A percentile compares a stretch with the other conserved stretches of the same genome.
Evolutionary conservation across 2,888 invertebrate genomes (phyloP).

Genomic region (Aplocera efformata): DNA sequence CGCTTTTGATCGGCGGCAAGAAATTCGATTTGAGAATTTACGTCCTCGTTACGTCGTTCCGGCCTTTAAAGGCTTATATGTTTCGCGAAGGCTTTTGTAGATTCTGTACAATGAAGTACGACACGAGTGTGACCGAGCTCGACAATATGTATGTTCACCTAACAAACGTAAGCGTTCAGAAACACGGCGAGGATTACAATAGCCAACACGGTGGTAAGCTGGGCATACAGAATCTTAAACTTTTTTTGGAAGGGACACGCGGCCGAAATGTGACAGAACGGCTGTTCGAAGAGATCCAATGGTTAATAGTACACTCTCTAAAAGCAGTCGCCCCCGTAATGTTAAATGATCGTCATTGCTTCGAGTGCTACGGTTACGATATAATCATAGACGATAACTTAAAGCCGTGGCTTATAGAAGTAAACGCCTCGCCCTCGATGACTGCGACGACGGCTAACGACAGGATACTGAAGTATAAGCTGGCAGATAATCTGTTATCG

Average conservation of each 20-base stretch:
- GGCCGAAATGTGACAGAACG: conserved; percentile 92
- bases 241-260: conserved; percentile 93
- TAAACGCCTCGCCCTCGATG: conserved; percentile 95
- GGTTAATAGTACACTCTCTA: conserved; percentile 94
- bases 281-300: conserved; percentile 92
- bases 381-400: conserved; percentile 95
- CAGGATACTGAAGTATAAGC: conserved; percentile 93
- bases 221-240: conserved; percentile 91
- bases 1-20: conserved; percentile 94
- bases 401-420: conserved; percentile 96
- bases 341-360: conserved; percentile 94
- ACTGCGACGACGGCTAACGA: conserved; percentile 96
- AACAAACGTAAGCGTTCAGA: conserved; percentile 97
- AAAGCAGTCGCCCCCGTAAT: conserved; percentile 95
- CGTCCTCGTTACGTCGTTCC: conserved; percentile 94
- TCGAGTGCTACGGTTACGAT: conserved; percentile 96
- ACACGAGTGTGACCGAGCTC: conserved; percentile 90
- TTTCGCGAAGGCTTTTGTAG: conserved; percentile 95
- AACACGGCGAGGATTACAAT: conserved; percentile 95
- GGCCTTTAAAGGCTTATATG: conserved; percentile 94
- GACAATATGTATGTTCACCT: conserved; percentile 97
- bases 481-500: conserved; percentile 94
- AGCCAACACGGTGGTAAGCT: conserved; percentile 96
- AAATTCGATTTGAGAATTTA: conserved; percentile 96
- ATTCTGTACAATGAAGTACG: conserved; percentile 96